Conservation (phyloP, 2,797 vertebrate species). For the Pipistrellus kuhlii region DNA sequence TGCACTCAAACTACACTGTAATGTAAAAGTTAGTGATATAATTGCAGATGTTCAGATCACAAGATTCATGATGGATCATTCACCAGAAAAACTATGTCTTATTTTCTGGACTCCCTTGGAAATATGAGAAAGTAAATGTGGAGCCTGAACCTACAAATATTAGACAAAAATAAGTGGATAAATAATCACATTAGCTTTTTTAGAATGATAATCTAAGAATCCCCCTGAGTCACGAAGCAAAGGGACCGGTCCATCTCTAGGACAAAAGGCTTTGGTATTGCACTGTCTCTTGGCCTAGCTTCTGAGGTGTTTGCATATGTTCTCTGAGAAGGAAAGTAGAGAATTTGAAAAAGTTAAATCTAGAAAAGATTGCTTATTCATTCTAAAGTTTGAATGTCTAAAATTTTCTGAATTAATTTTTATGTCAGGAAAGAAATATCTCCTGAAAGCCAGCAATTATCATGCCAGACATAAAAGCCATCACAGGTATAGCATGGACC, state of each 20-base stretch:
- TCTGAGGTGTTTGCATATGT: neutral
- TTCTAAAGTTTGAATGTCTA: neutral
- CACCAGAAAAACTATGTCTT: neutral
- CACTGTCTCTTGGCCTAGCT: neutral
- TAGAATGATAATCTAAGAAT: neutral
- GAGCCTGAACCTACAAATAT: neutral
- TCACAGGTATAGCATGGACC: rapidly evolving
- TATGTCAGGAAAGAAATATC: neutral
- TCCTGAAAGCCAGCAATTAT: neutral
- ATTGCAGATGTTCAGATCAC: neutral
- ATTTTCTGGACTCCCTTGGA: neutral
- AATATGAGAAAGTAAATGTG: neutral
- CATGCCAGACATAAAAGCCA: neutral
- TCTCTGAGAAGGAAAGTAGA: neutral
- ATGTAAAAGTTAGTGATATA: neutral
- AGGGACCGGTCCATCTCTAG: neutral
- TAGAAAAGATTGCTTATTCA: neutral
- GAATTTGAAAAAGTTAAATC: constrained; percentile 41
- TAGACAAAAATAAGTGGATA: neutral
- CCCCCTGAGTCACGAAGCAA: neutral
- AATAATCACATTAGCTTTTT: neutral
- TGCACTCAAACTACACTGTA: neutral
- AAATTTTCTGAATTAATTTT: constrained; percentile 34
- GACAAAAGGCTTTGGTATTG: neutral
- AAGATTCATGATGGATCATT: neutral